Percentiles rank a stretch among this genome's conserved stretches.
phyloP scores from a whole-genome alignment of 2,113 vertebrate genomes.

The Pandion haliaetus region DNA sequence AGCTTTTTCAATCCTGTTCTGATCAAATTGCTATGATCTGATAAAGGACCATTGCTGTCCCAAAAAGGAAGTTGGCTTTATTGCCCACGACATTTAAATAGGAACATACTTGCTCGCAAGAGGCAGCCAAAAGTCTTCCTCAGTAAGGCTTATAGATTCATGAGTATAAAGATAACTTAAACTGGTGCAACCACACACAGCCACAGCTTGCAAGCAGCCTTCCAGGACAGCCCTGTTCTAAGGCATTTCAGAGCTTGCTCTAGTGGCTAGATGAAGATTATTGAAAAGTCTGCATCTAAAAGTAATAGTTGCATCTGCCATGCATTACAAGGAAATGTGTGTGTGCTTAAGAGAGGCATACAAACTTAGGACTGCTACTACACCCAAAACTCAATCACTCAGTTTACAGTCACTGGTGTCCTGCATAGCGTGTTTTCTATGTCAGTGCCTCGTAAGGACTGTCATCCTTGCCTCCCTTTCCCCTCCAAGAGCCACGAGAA shows the following conservation, averaged over 20 bases:
- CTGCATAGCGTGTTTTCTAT: not conserved
- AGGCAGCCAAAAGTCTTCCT: slow-evolving; percentile 7
- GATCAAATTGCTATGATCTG: not conserved
- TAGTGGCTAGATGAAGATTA: not conserved
- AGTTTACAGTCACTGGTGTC: not conserved
- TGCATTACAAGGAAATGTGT: not conserved
- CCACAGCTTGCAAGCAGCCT: not conserved
- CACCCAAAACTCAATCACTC: not conserved
- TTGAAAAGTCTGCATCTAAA: not conserved
- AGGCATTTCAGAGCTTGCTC: not conserved
- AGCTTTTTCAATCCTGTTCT: not conserved
- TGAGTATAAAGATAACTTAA: not conserved
- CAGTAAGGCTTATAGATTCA: not conserved
- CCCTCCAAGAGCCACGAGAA: not conserved
- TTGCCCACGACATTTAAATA: not conserved
- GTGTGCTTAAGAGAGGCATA: not conserved
- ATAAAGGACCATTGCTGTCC: not conserved
- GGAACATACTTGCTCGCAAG: not conserved
- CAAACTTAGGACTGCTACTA: not conserved
- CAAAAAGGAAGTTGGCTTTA: not conserved
- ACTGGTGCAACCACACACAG: not conserved
- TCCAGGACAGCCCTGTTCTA: not conserved
- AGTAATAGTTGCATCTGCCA: not conserved
- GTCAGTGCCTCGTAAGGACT: not conserved
- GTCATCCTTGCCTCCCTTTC: not conserved